These are phyloP conservation scores for Lytechinus variegatus DNA, from an alignment of 35 echinoderm and acorn worm genomes.

Conservation along the genomic window DNA sequence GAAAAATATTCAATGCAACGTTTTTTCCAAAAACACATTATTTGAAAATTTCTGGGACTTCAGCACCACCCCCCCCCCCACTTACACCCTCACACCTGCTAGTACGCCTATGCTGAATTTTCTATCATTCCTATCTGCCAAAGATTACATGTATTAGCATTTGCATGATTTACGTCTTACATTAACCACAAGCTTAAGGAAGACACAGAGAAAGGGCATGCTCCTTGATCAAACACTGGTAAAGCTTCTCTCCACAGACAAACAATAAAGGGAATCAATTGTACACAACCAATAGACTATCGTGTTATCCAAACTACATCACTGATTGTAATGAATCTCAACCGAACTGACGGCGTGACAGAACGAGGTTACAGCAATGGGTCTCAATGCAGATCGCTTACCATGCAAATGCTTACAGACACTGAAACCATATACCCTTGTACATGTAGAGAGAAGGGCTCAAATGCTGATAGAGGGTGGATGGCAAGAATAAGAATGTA, in stretches of 20 bases:
- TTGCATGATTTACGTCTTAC: neutral
- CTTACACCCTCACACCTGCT: too few species aligned
- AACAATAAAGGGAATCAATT: neutral
- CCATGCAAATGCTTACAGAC: neutral
- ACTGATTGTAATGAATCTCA: conserved; percentile 13
- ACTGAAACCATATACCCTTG: neutral
- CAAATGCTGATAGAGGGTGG: neutral
- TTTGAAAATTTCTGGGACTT: too few species aligned
- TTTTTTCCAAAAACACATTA: too few species aligned
- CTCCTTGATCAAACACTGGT: neutral
- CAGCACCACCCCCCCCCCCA: too few species aligned
- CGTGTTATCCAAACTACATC: neutral
- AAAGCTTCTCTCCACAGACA: neutral
- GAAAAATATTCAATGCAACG: too few species aligned
- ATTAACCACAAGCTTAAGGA: neutral
- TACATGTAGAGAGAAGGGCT: neutral
- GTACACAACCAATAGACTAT: neutral
- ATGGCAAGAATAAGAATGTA: neutral
- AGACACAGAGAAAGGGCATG: neutral
- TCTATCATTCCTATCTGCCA: too few species aligned
- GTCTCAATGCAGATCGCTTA: neutral
- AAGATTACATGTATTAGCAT: too few species aligned
- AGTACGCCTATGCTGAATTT: too few species aligned
- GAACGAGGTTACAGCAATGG: neutral
- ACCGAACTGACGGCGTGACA: neutral